A percentile compares a stretch with the other conserved stretches of the same genome.
These are phyloP conservation scores for Drosophila tsacasi DNA, from an alignment of 1,140 invertebrate species.

Conservation along the genomic window DNA sequence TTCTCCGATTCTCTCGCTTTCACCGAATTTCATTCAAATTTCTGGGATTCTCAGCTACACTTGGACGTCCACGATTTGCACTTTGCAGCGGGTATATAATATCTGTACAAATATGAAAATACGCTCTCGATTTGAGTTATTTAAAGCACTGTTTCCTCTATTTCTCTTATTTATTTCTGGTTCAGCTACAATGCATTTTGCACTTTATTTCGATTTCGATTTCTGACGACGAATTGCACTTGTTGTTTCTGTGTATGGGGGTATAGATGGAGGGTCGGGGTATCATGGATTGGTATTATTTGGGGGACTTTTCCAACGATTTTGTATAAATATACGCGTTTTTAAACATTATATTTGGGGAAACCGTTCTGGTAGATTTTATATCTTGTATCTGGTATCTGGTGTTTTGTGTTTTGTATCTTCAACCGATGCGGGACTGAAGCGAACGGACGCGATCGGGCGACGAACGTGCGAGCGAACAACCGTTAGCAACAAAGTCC, in stretches of 20 bases:
- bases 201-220: conserved; percentile 62
- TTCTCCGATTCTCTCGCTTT: conserved; percentile 36
- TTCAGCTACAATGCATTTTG: conserved; percentile 77
- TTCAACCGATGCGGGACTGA: conserved; percentile 40
- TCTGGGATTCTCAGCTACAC: conserved; percentile 36
- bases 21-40: conserved; percentile 46
- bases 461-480: conserved; percentile 48
- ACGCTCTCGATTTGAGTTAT: conserved; percentile 40
- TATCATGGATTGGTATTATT: conserved; percentile 27
- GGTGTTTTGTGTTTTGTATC: conserved; percentile 37
- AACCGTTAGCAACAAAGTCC: conserved; percentile 81
- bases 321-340: conserved; percentile 41
- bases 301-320: conserved; percentile 48
- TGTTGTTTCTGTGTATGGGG: conserved; percentile 50
- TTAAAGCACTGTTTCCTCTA: conserved; percentile 38
- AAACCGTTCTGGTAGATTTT: conserved; percentile 53
- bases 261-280: not conserved
- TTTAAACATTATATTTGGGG: conserved; percentile 37
- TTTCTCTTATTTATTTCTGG: conserved; percentile 31
- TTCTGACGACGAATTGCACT: conserved; percentile 70
- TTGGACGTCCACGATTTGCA: conserved; percentile 27
- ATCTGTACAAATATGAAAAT: conserved; percentile 55
- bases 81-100: conserved; percentile 48
- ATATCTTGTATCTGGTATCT: conserved; percentile 51
- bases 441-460: conserved; percentile 56